Evolutionary conservation across 2,888 invertebrate genomes (phyloP).

Genomic region (Teinopalpus imperialis): DNA sequence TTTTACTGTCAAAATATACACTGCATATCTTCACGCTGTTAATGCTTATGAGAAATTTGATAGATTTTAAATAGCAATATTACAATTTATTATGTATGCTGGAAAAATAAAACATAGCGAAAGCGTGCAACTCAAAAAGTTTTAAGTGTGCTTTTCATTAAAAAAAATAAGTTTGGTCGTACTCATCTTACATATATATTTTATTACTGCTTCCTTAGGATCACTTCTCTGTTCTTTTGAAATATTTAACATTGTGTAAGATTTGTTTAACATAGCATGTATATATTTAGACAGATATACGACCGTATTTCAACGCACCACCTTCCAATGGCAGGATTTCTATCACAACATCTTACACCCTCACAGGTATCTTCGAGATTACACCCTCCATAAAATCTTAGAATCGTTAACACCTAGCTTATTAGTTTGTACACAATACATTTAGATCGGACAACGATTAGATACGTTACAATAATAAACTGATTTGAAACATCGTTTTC

Average conservation of each 20-base stretch:
- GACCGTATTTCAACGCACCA: slow-evolving; percentile 23
- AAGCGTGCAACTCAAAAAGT: neutral
- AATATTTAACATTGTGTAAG: no score
- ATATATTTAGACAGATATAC: slow-evolving; percentile 24
- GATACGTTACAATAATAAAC: slow-evolving; percentile 1
- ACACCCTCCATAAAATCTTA: slow-evolving; percentile 6
- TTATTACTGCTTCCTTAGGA: no score
- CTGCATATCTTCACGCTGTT: no score
- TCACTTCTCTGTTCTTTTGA: no score
- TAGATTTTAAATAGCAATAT: no score
- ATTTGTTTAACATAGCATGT: slow-evolving; percentile 9
- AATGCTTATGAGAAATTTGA: no score
- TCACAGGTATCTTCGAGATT: slow-evolving; percentile 16
- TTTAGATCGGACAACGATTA: neutral
- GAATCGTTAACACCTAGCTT: slow-evolving; percentile 10
- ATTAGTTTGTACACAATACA: slow-evolving; percentile 22
- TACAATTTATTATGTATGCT: no score
- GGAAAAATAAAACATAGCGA: neutral
- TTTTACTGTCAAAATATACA: slow-evolving; percentile 21
- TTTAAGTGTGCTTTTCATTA: neutral
- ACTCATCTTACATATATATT: no score
- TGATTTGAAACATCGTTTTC: neutral
- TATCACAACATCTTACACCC: slow-evolving; percentile 37
- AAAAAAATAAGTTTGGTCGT: no score
- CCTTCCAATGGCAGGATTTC: slow-evolving; percentile 36